Conservation (phyloP, 2,797 vertebrate genomes). For the Acropternis orthonyx region DNA sequence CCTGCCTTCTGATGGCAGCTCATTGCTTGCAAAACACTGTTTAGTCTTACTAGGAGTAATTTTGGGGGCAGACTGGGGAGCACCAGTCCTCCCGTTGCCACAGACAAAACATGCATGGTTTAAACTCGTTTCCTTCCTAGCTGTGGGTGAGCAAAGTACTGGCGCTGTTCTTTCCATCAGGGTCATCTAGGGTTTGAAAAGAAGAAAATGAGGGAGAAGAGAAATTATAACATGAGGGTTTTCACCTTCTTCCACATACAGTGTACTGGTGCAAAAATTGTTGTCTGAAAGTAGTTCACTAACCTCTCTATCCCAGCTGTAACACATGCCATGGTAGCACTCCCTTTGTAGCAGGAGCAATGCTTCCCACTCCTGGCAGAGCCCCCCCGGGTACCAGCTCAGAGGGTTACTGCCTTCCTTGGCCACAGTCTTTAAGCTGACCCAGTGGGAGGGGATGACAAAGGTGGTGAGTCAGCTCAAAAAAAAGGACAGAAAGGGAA, state of each 20-base stretch:
- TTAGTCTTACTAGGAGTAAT: background rate
- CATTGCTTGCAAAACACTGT: background rate
- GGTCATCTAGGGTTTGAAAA: background rate
- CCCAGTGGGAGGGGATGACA: fast-evolving
- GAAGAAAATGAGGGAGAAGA: background rate
- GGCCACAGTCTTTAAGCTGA: background rate
- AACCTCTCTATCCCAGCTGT: background rate
- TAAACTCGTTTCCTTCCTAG: slow-evolving; percentile 11
- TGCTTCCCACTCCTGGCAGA: background rate
- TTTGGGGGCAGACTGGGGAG: background rate
- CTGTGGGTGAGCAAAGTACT: background rate
- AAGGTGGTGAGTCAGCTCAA: background rate
- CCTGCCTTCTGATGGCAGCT: background rate
- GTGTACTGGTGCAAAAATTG: background rate
- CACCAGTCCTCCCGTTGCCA: background rate
- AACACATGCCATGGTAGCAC: background rate
- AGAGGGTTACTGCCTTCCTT: background rate
- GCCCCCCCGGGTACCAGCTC: background rate
- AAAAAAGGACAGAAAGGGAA: background rate
- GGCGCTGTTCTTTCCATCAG: background rate
- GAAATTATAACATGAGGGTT: background rate
- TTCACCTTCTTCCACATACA: background rate
- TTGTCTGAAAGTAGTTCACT: background rate
- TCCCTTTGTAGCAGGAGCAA: background rate
- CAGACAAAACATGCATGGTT: background rate